phyloP scores from a whole-genome alignment of 2,888 invertebrate genomes.

The Drosophila acutilabella region DNA sequence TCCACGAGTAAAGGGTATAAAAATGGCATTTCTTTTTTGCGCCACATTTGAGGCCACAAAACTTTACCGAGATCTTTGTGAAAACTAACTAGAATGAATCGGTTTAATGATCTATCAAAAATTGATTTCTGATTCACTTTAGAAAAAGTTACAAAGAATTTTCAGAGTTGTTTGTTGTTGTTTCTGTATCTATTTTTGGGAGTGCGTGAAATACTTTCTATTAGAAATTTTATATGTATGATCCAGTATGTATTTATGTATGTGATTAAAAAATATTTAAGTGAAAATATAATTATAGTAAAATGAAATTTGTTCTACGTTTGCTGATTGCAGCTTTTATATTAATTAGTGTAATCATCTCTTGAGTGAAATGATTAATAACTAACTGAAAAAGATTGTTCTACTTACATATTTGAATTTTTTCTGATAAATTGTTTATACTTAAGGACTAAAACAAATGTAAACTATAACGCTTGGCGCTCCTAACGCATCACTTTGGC shows the following conservation, averaged over 20 bases:
- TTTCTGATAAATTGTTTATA: slow-evolving; percentile 28
- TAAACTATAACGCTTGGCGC: too few relatives aligned
- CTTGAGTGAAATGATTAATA: slow-evolving; percentile 27
- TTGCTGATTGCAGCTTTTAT: slow-evolving; percentile 36
- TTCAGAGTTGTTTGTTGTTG: too few relatives aligned
- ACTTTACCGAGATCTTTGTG: slow-evolving; percentile 84
- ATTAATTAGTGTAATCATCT: slow-evolving; percentile 48
- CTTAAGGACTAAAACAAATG: slow-evolving; percentile 38
- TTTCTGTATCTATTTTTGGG: too few relatives aligned
- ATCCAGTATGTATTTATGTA: too few relatives aligned
- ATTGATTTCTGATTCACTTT: slow-evolving; percentile 57
- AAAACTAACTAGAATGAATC: slow-evolving; percentile 83
- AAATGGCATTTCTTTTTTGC: slow-evolving; percentile 69
- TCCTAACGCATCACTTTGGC: slow-evolving; percentile 63
- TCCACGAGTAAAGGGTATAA: too few relatives aligned
- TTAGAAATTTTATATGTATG: too few relatives aligned
- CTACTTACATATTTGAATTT: slow-evolving; percentile 46
- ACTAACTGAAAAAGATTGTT: slow-evolving; percentile 38
- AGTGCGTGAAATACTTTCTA: too few relatives aligned
- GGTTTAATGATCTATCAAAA: slow-evolving; percentile 20
- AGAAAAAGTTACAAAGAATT: slow-evolving; percentile 81
- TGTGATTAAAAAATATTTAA: too few relatives aligned
- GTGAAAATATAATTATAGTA: too few relatives aligned
- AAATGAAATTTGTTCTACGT: too few relatives aligned
- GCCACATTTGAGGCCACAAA: slow-evolving; percentile 75